phyloP scores from a whole-genome alignment of 2,797 vertebrate genomes.

The Brachymystax lenok region DNA sequence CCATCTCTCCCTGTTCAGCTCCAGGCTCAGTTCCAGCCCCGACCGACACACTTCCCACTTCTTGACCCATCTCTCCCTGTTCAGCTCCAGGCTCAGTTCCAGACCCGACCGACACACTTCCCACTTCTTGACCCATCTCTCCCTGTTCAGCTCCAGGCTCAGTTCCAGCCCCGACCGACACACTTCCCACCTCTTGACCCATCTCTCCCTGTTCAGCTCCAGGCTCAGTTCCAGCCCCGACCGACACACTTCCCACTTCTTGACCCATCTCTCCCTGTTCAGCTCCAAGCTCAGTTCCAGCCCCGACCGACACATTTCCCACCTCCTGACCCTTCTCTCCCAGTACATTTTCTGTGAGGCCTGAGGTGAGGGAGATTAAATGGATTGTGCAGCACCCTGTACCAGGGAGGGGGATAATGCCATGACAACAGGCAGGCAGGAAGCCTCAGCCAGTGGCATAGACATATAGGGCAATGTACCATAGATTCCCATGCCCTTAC shows the following conservation, averaged over 20 bases:
- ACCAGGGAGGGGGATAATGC: background rate
- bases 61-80: too few species aligned
- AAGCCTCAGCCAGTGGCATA: background rate
- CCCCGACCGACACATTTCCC: background rate
- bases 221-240: background rate
- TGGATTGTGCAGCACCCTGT: background rate
- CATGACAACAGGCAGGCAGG: background rate
- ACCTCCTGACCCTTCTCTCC: background rate
- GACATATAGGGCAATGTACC: background rate
- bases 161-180: background rate
- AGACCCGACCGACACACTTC: background rate
- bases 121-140: background rate
- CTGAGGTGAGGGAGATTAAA: background rate
- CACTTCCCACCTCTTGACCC: background rate
- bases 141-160: slow-evolving; percentile 10
- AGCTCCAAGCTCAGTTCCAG: background rate
- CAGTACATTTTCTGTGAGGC: background rate
- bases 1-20: background rate
- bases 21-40: background rate
- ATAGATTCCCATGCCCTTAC: background rate
- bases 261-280: too few species aligned
- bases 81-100: too few species aligned
- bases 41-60: too few species aligned
- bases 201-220: too few species aligned
- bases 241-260: background rate